Evolutionary conservation across 2,797 vertebrate species (phyloP), one percentile per base, ranked within the genome.

Genomic region (Acrocephalus scirpaceus): DNA sequence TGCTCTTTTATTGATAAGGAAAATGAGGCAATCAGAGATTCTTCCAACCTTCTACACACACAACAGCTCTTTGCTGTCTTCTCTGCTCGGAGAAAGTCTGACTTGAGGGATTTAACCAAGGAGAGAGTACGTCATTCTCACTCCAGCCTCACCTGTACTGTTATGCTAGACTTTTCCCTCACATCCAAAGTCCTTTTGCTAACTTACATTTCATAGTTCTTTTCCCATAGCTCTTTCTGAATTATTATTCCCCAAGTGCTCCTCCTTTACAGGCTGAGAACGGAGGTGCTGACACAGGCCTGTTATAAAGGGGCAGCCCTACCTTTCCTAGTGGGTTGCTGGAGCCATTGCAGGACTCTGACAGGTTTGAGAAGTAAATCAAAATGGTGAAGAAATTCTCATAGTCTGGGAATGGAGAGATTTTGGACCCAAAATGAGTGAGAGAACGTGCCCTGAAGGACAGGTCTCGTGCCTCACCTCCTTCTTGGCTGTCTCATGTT

Each of bases 261-360:
- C 7, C 48, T 93, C 89, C 79, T 96, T 96, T 94, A 96, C 80
- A 73, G 94, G 94, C 91, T 93, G 92, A 94, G 94, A 95, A 92
- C 10, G 8, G 86, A 96, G 92, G 95, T 92, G 94, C 83, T 96
- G 95, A 96, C 94, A 86, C 87, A 92, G 83, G 25, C 60, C 76
- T 88, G 92, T 86, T 95, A 62, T 90, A 95, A 94, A 94, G 88
- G 82, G 70, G 34, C 91, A 86, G 88, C 62, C 57, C 76, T 69
- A 13, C 82, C 79, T 92, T 91, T 88, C 90, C 50, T 56, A 57
- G 51, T 23, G 50, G 64, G 34, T 65, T 86, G 36, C 74, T 88
- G 73, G 88, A 92, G 92, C 50, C 48, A 26, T 77, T 92, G 79
- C 92, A 86, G 87, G 60, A 86, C 89, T 88, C 82, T 82, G 86